Evolutionary conservation across 2,797 vertebrate genomes (phyloP).

Genomic region (Mormyrops attenuatus): DNA sequence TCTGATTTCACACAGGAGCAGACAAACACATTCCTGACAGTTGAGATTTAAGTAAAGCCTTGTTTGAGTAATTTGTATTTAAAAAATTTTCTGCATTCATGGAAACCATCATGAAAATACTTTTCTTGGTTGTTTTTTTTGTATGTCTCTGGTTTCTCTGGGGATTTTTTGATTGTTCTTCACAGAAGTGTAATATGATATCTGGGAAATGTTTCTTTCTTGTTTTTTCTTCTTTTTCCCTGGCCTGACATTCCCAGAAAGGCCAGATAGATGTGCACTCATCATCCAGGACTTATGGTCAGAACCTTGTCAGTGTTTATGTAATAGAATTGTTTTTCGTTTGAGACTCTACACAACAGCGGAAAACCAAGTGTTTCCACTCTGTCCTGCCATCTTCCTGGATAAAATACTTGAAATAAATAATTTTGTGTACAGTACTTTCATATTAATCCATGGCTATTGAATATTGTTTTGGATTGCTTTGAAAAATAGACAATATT

Average conservation of each 20-base stretch:
- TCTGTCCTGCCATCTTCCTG: neutral
- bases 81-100: neutral
- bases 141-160: constrained; percentile 42
- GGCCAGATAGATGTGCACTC: constrained; percentile 24
- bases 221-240: neutral
- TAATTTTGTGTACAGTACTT: neutral
- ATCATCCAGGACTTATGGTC: neutral
- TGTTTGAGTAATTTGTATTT: neutral
- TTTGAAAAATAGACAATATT: neutral
- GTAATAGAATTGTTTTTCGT: constrained; percentile 30
- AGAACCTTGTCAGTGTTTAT: constrained; percentile 27
- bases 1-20: neutral
- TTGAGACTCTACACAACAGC: neutral
- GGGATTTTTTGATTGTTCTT: constrained; percentile 46
- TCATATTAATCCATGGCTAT: neutral
- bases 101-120: neutral
- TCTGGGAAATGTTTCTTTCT: constrained; percentile 27
- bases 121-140: neutral
- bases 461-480: neutral
- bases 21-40: neutral
- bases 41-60: neutral
- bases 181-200: constrained; percentile 52
- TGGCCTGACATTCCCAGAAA: constrained; percentile 30
- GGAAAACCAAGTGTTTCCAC: neutral
- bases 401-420: neutral